phyloP scores from a whole-genome alignment of 2,797 vertebrate species.

The Neosilurus mollespiculum region DNA sequence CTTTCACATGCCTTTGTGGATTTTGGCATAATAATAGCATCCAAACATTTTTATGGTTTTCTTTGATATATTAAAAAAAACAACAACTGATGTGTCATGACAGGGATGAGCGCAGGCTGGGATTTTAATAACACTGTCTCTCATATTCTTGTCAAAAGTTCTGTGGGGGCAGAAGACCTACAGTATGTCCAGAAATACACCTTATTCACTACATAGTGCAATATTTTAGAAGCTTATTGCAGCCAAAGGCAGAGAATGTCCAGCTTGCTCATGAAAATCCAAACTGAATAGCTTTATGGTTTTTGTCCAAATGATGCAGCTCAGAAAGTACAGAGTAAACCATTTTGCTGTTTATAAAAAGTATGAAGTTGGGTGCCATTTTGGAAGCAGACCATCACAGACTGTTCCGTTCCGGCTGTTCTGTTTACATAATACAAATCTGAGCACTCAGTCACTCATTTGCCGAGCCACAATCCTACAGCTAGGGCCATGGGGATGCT shows the following conservation, averaged over 20 bases:
- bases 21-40: constrained; percentile 17
- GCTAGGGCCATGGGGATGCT: too few species aligned
- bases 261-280: constrained; percentile 8
- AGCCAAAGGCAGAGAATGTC: background rate
- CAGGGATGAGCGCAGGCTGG: background rate
- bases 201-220: background rate
- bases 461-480: too few species aligned
- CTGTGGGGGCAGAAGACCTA: background rate
- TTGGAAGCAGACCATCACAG: too few species aligned
- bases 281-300: background rate
- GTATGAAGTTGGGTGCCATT: background rate
- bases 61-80: background rate
- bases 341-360: background rate
- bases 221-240: background rate
- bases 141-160: background rate
- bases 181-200: background rate
- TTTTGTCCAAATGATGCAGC: background rate
- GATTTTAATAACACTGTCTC: background rate
- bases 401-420: background rate
- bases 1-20: constrained; percentile 3
- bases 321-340: background rate
- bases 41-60: constrained; percentile 22
- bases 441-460: background rate
- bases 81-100: background rate
- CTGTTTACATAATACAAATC: background rate